These are phyloP conservation scores for Hypena proboscidalis DNA, from an alignment of 2,888 invertebrate species.

Conservation along the genomic window DNA sequence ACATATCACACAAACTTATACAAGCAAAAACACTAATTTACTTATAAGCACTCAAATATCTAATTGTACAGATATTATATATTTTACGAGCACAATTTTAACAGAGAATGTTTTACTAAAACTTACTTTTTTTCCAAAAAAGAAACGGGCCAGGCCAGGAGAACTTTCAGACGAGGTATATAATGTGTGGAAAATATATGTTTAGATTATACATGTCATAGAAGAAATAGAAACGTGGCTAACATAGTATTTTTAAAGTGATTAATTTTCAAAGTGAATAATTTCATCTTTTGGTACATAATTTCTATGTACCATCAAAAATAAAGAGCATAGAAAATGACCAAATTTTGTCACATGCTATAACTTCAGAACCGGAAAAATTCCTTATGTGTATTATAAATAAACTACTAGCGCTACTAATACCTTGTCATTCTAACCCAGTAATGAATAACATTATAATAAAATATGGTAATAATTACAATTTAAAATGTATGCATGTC, in stretches of 20 bases:
- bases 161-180: slow-evolving; percentile 91
- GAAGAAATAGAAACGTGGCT: slow-evolving; percentile 77
- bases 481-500: slow-evolving; percentile 49
- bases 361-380: slow-evolving; percentile 14
- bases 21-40: slow-evolving; percentile 36
- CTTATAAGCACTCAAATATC: slow-evolving; percentile 41
- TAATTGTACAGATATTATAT: slow-evolving; percentile 50
- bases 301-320: slow-evolving; percentile 23
- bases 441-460: slow-evolving; percentile 38
- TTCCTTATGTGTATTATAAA: slow-evolving; percentile 34
- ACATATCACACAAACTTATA: slow-evolving; percentile 30
- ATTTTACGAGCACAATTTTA: slow-evolving; percentile 65
- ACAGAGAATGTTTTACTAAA: slow-evolving; percentile 82
- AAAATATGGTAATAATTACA: slow-evolving; percentile 28
- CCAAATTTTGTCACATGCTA: slow-evolving; percentile 19
- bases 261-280: slow-evolving; percentile 65
- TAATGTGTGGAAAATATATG: slow-evolving; percentile 78
- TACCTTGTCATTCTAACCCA: slow-evolving; percentile 68
- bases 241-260: slow-evolving; percentile 76
- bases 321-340: slow-evolving; percentile 19
- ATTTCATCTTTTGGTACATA: slow-evolving; percentile 31
- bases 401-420: slow-evolving; percentile 60
- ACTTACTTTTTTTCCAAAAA: slow-evolving; percentile 84
- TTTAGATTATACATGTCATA: slow-evolving; percentile 78
- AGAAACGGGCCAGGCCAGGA: slow-evolving; percentile 91